phyloP scores from a whole-genome alignment of 1,140 invertebrate genomes.

The Drosophila sulfurigaster region DNA sequence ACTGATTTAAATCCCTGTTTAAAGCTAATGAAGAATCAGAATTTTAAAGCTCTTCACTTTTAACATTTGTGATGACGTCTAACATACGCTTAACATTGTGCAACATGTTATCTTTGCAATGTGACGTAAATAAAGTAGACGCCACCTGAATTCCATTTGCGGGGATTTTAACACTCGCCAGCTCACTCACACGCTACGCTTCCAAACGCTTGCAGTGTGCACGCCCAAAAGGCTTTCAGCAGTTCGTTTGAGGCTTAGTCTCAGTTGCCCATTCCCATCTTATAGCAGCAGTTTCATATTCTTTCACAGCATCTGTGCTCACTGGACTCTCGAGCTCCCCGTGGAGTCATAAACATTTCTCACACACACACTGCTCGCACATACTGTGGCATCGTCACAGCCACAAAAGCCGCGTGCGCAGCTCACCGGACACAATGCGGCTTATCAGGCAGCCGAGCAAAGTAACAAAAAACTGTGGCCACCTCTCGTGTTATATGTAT shows the following conservation, averaged over 20 bases:
- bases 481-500: slow-evolving; percentile 21
- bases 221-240: slow-evolving; percentile 40
- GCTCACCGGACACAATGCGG: slow-evolving; percentile 78
- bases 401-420: slow-evolving; percentile 80
- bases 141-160: slow-evolving; percentile 22
- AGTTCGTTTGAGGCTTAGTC: slow-evolving; percentile 48
- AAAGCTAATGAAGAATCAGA: too few species aligned
- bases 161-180: slow-evolving; percentile 32
- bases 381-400: slow-evolving; percentile 11
- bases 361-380: slow-evolving; percentile 20
- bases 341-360: slow-evolving; percentile 71
- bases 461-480: slow-evolving; percentile 37
- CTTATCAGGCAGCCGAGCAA: slow-evolving; percentile 60
- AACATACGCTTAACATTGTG: slow-evolving; percentile 26
- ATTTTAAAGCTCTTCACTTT: too few species aligned
- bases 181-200: slow-evolving; percentile 3
- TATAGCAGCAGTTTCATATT: slow-evolving; percentile 10
- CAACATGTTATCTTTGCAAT: slow-evolving; percentile 17
- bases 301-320: slow-evolving; percentile 35
- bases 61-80: background rate
- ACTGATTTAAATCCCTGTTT: too few species aligned
- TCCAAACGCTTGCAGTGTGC: background rate
- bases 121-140: slow-evolving; percentile 24
- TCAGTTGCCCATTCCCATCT: slow-evolving; percentile 7
- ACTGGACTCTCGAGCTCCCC: slow-evolving; percentile 42